Evolutionary conservation across 1,140 invertebrate genomes (phyloP).

Genomic region (Cryptotermes secundus): DNA sequence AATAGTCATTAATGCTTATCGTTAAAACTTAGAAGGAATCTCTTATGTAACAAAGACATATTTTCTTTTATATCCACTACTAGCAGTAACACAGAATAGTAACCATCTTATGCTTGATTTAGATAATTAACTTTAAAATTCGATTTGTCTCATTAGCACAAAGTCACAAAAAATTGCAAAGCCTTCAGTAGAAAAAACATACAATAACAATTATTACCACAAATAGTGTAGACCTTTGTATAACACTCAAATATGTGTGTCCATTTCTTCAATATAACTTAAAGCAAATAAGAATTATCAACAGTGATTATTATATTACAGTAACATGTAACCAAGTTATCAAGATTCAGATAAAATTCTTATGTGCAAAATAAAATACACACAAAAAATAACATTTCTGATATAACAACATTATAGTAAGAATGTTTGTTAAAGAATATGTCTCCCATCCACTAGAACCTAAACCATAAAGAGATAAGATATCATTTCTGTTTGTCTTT

Average conservation of each 20-base stretch:
- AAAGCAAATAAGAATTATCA: conserved; percentile 23
- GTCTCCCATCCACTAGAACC: conserved; percentile 1
- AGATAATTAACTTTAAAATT: conserved; percentile 17
- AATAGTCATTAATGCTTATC: conserved; percentile 25
- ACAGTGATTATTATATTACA: conserved; percentile 29
- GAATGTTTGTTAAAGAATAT: not conserved
- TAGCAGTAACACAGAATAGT: conserved; percentile 11
- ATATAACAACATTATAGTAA: conserved; percentile 18
- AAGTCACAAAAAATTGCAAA: conserved; percentile 29
- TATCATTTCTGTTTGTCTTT: not conserved
- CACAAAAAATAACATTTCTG: conserved; percentile 18
- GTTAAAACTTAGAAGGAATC: conserved; percentile 12
- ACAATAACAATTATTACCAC: conserved; percentile 29
- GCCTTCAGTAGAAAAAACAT: conserved; percentile 32
- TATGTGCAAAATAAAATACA: conserved; percentile 20
- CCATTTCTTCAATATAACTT: conserved; percentile 20
- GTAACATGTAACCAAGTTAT: conserved; percentile 27
- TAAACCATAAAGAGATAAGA: conserved; percentile 17
- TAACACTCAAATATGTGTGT: conserved; percentile 6
- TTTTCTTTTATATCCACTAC: not conserved
- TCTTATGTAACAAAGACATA: conserved; percentile 14
- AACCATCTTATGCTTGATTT: conserved; percentile 22
- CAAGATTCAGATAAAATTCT: conserved; percentile 20
- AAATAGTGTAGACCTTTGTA: conserved; percentile 23
- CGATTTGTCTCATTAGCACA: conserved; percentile 2